Conservation (phyloP, 2,797 vertebrate genomes). For the Kryptolebias ocellatus region DNA sequence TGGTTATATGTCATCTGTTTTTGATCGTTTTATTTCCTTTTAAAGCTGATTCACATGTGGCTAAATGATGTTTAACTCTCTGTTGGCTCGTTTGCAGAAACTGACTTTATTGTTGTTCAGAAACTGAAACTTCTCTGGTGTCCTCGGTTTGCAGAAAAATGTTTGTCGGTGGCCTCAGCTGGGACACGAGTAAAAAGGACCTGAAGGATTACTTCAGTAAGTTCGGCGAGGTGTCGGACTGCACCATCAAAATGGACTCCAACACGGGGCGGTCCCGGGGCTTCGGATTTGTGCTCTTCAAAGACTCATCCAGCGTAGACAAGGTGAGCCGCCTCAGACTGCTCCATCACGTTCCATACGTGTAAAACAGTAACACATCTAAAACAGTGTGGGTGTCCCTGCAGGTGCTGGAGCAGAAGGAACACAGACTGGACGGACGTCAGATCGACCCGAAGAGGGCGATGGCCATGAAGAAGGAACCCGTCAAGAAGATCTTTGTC, state of each 20-base stretch:
- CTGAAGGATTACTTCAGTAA: slow-evolving; percentile 98
- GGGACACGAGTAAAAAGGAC: slow-evolving; percentile 99
- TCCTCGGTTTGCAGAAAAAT: slow-evolving; percentile 87
- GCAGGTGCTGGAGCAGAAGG: slow-evolving; percentile 94
- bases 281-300: slow-evolving; percentile 98
- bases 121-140: no score
- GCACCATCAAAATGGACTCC: slow-evolving; percentile 98
- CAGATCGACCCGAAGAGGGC: slow-evolving; percentile 98
- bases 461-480: slow-evolving; percentile 98
- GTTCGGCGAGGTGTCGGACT: slow-evolving; percentile 96
- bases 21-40: no score
- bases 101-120: no score
- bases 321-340: slow-evolving; percentile 78
- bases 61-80: no score
- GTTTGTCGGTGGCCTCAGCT: slow-evolving; percentile 98
- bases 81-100: no score
- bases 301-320: slow-evolving; percentile 92
- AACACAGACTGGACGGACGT: slow-evolving; percentile 94
- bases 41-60: no score
- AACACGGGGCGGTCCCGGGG: slow-evolving; percentile 95
- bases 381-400: slow-evolving; percentile 5
- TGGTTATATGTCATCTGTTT: no score
- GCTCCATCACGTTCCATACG: not conserved
- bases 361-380: no score
- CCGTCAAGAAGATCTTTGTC: slow-evolving; percentile 97